Evolutionary conservation across 1,140 invertebrate genomes (phyloP).

Genomic region (Atta colombica): DNA sequence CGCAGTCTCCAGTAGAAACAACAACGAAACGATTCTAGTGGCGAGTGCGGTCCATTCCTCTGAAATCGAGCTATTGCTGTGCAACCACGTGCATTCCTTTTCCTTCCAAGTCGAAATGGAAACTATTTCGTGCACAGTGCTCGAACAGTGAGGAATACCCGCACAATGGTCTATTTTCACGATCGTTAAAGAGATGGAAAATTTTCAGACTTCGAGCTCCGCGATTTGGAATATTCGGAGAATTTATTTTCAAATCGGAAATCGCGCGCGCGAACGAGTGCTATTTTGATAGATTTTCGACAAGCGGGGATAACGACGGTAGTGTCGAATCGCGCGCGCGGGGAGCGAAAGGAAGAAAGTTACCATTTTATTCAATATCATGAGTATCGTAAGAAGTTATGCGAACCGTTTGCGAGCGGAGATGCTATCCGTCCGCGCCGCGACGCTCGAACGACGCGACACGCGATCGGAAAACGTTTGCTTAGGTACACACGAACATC

Average conservation of each 20-base stretch:
- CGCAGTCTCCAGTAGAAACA: conserved; percentile 25
- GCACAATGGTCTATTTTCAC: conserved; percentile 57
- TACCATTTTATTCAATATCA: conserved; percentile 55
- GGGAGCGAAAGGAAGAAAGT: neutral
- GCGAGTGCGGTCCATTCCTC: conserved; percentile 32
- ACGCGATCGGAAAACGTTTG: conserved; percentile 55
- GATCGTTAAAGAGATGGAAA: conserved; percentile 58
- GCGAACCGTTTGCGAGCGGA: neutral
- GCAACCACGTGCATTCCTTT: conserved; percentile 49
- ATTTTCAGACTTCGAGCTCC: conserved; percentile 13
- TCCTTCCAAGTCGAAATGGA: conserved; percentile 50
- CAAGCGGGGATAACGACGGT: neutral
- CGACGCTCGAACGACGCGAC: conserved; percentile 27
- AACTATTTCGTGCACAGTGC: conserved; percentile 45
- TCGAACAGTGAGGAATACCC: conserved; percentile 28
- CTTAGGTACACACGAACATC: conserved; percentile 35
- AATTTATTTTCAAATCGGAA: conserved; percentile 32
- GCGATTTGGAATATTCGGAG: neutral
- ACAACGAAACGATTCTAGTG: conserved; percentile 33
- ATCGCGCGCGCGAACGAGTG: neutral
- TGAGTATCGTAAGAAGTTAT: neutral
- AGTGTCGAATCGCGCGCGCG: neutral
- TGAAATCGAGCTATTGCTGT: conserved; percentile 47
- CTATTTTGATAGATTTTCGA: conserved; percentile 55
- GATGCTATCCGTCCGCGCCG: neutral